phyloP scores from a whole-genome alignment of 1,140 invertebrate genomes.

The Lordiphosa collinella region DNA sequence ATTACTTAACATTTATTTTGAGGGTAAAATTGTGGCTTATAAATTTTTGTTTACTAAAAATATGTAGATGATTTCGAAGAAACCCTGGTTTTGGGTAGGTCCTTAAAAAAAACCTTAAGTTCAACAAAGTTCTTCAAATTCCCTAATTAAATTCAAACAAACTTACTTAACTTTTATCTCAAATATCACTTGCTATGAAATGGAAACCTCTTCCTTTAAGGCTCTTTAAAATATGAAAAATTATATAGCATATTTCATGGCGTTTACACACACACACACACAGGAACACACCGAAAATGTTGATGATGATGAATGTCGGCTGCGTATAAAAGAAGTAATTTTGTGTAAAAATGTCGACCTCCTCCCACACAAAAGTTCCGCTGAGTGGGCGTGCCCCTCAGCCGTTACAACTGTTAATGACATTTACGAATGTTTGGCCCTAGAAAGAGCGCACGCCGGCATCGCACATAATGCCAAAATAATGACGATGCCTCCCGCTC shows the following conservation, averaged over 20 bases:
- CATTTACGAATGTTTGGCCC: constrained; percentile 71
- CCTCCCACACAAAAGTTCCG: background rate
- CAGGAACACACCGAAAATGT: constrained; percentile 13
- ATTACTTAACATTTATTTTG: too few species aligned
- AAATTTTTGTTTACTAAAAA: too few species aligned
- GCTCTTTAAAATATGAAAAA: constrained; percentile 31
- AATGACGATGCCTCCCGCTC: constrained; percentile 47
- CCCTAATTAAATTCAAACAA: too few species aligned
- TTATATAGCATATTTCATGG: constrained; percentile 64
- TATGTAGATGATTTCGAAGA: too few species aligned
- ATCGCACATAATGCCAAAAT: constrained; percentile 69
- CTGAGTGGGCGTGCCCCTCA: constrained; percentile 45
- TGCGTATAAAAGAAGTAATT: constrained; percentile 72
- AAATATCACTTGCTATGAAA: too few species aligned
- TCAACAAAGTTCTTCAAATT: too few species aligned
- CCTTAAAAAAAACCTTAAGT: too few species aligned
- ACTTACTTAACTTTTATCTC: too few species aligned
- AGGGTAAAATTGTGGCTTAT: too few species aligned
- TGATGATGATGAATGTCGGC: constrained; percentile 74
- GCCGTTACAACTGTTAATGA: constrained; percentile 77
- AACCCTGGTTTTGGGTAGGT: too few species aligned
- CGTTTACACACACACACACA: constrained; percentile 20
- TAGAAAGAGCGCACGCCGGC: constrained; percentile 12
- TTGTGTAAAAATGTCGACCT: constrained; percentile 56
- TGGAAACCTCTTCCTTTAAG: too few species aligned